phyloP scores from a whole-genome alignment of 2,113 vertebrate species.

The Beaufortia kweichowensis region DNA sequence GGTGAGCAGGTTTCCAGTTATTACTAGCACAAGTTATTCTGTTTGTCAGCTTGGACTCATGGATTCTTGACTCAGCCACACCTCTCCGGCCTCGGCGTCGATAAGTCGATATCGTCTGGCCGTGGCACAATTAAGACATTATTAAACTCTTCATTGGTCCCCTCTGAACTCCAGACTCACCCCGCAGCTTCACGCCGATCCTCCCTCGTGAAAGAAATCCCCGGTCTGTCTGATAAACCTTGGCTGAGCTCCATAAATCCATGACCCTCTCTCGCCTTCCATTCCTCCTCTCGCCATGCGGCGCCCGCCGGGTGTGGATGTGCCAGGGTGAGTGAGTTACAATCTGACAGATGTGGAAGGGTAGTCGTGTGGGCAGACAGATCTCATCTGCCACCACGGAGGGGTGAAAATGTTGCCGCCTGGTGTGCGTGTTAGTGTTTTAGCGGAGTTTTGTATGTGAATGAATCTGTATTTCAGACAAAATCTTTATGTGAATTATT shows the following conservation, averaged over 20 bases:
- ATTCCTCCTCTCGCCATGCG: background rate
- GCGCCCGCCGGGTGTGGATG: conserved; percentile 29
- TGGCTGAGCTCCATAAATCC: conserved; percentile 58
- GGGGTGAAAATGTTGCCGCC: conserved; percentile 21
- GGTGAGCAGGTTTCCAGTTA: conserved; percentile 48
- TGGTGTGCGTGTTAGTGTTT: conserved; percentile 8
- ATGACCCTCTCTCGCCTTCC: conserved; percentile 66
- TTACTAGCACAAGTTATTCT: conserved; percentile 64
- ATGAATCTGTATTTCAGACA: background rate
- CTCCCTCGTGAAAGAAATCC: conserved; percentile 32
- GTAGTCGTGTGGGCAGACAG: conserved; percentile 37
- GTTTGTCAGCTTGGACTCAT: conserved; percentile 71
- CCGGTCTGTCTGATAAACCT: conserved; percentile 52
- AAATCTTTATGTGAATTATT: background rate
- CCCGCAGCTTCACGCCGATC: conserved; percentile 47
- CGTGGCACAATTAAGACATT: conserved; percentile 71
- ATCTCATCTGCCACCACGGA: conserved; percentile 52
- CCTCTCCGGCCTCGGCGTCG: conserved; percentile 65
- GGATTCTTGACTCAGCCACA: conserved; percentile 63
- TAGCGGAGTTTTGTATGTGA: background rate
- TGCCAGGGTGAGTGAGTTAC: conserved; percentile 51
- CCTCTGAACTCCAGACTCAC: conserved; percentile 59
- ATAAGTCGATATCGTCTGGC: conserved; percentile 67
- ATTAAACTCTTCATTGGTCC: conserved; percentile 67
- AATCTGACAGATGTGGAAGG: conserved; percentile 50